A percentile compares a stretch with the other conserved stretches of the same genome.
Conservation (phyloP, 2,888 invertebrate genomes). For the Liposcelis brunnea region DNA sequence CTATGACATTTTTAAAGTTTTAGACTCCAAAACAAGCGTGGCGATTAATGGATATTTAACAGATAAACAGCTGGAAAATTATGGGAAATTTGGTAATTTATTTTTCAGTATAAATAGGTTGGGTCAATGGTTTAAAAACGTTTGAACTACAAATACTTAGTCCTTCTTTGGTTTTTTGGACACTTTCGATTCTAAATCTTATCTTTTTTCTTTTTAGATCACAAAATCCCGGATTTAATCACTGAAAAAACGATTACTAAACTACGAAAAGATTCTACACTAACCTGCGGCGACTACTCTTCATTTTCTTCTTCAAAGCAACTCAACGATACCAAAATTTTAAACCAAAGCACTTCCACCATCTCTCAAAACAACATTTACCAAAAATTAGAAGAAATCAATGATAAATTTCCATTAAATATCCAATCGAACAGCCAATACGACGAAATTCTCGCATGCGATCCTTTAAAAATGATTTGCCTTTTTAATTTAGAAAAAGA, state of each 20-base stretch:
- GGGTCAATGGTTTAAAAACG: no score
- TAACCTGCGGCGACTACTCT: not conserved
- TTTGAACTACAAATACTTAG: no score
- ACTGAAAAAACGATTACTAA: not conserved
- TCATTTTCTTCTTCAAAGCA: not conserved
- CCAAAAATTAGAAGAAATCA: not conserved
- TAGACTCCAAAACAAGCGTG: slow-evolving; percentile 6
- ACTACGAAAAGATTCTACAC: slow-evolving; percentile 7
- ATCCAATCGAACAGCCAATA: not conserved
- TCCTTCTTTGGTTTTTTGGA: no score
- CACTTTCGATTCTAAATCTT: no score
- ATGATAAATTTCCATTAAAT: not conserved
- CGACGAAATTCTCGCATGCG: slow-evolving; percentile 1
- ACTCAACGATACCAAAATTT: not conserved
- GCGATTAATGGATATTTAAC: slow-evolving; percentile 1
- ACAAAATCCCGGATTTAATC: no score
- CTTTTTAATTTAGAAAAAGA: slow-evolving; percentile 14
- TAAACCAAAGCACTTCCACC: not conserved
- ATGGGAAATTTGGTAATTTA: no score
- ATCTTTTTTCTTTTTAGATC: no score
- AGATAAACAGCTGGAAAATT: not conserved
- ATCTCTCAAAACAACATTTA: not conserved
- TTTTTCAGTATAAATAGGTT: no score
- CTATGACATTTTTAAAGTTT: slow-evolving; percentile 9
- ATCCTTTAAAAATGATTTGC: slow-evolving; percentile 12